Evolutionary conservation across 2,113 vertebrate species (phyloP).

Genomic region (Zosterops lateralis): DNA sequence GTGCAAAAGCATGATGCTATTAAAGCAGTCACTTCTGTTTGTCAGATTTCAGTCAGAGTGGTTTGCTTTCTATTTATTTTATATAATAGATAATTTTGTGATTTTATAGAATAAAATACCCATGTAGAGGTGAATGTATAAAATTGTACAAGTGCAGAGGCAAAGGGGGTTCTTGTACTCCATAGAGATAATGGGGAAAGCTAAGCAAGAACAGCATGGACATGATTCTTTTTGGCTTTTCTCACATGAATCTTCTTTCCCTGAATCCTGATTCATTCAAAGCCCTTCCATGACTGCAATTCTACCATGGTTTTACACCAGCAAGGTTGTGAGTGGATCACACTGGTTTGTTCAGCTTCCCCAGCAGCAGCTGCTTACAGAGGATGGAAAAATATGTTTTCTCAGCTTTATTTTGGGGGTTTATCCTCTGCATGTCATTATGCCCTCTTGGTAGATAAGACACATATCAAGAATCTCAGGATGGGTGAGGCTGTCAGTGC

Average conservation of each 20-base stretch:
- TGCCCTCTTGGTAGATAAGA: neutral
- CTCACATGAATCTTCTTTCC: neutral
- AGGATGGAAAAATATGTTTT: neutral
- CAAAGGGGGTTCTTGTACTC: neutral
- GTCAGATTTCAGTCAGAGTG: neutral
- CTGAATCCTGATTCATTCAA: neutral
- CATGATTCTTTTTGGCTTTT: neutral
- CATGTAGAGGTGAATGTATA: neutral
- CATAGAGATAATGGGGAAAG: neutral
- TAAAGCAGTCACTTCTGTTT: neutral
- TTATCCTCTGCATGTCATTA: neutral
- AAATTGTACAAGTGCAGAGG: neutral
- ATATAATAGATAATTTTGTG: neutral
- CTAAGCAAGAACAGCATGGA: neutral
- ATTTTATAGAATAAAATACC: neutral
- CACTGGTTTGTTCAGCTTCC: neutral
- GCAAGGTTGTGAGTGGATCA: fast-evolving
- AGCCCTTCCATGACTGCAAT: neutral
- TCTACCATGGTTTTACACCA: neutral
- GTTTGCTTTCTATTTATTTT: neutral
- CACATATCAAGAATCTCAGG: fast-evolving
- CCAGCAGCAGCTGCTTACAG: neutral
- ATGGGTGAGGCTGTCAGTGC: neutral
- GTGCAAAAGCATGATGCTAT: conserved; percentile 59
- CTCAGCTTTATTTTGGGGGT: neutral